Conservation (phyloP, 2,797 vertebrate genomes). For the Enteromius thamalakanensis region DNA sequence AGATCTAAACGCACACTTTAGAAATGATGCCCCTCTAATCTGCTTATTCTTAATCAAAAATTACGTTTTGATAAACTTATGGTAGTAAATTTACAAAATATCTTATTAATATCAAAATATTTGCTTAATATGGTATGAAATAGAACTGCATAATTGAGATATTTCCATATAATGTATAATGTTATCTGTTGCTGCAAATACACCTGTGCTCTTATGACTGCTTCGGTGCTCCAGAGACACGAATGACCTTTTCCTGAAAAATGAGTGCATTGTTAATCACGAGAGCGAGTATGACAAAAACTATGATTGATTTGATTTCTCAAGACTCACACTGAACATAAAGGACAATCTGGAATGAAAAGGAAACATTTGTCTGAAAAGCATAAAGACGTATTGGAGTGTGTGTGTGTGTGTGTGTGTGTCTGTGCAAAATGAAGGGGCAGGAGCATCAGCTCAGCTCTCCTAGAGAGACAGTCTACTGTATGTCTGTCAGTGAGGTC, state of each 20-base stretch:
- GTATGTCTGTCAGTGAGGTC: slow-evolving; percentile 35
- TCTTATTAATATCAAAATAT: neutral
- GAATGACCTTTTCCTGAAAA: neutral
- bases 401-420: slow-evolving; percentile 6
- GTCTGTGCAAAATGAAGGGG: slow-evolving; percentile 24
- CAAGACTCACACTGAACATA: neutral
- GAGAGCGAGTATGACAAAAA: neutral
- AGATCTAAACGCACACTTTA: no score
- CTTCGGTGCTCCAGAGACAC: neutral
- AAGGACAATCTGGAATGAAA: neutral
- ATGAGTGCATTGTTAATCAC: neutral
- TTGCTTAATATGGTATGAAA: neutral
- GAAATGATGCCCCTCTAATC: neutral
- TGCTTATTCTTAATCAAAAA: neutral
- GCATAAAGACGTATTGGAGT: neutral
- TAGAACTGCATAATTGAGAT: neutral
- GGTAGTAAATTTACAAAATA: neutral
- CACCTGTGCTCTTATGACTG: neutral
- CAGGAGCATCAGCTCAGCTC: slow-evolving; percentile 21
- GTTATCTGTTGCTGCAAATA: neutral
- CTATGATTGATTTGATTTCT: neutral
- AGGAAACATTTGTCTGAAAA: slow-evolving; percentile 2
- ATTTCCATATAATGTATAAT: neutral
- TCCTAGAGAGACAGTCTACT: neutral
- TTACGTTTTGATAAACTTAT: neutral